phyloP scores from a whole-genome alignment of 2,888 invertebrate species.

The Nephrocerus scutellatus region DNA sequence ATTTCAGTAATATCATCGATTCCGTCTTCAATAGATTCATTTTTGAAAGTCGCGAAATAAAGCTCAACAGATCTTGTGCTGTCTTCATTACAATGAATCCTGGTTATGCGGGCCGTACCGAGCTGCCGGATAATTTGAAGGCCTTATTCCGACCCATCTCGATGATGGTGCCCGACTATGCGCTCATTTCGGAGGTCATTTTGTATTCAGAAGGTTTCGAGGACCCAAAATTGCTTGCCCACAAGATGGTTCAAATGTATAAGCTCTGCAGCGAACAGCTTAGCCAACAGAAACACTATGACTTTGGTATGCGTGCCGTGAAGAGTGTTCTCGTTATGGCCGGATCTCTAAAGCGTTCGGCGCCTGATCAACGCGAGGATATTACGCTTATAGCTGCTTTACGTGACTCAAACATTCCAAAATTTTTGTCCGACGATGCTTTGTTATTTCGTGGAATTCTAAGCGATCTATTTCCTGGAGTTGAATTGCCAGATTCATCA shows the following conservation, averaged over 20 bases:
- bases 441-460: conserved; percentile 79
- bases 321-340: conserved; percentile 92
- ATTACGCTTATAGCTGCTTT: conserved; percentile 77
- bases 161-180: conserved; percentile 92
- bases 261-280: conserved; percentile 85
- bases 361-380: conserved; percentile 77
- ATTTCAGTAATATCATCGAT: not conserved
- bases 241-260: conserved; percentile 91
- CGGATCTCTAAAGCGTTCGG: conserved; percentile 76
- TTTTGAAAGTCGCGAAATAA: conserved; percentile 86
- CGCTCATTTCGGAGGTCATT: conserved; percentile 82
- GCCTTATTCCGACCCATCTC: conserved; percentile 79
- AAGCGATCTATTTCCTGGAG: conserved; percentile 83
- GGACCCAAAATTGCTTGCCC: conserved; percentile 76
- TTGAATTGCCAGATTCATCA: conserved; percentile 68
- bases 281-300: conserved; percentile 87
- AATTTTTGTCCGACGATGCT: conserved; percentile 80
- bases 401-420: conserved; percentile 83
- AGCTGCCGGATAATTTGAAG: conserved; percentile 82
- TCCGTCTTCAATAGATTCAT: conserved; percentile 55
- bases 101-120: conserved; percentile 83
- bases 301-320: conserved; percentile 90
- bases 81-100: conserved; percentile 91
- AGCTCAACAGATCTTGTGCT: conserved; percentile 70
- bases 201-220: conserved; percentile 91